A percentile compares a stretch with the other conserved stretches of the same genome.
Evolutionary conservation across 2,888 invertebrate genomes (phyloP).

Genomic region (Dolichopus griseipennis): DNA sequence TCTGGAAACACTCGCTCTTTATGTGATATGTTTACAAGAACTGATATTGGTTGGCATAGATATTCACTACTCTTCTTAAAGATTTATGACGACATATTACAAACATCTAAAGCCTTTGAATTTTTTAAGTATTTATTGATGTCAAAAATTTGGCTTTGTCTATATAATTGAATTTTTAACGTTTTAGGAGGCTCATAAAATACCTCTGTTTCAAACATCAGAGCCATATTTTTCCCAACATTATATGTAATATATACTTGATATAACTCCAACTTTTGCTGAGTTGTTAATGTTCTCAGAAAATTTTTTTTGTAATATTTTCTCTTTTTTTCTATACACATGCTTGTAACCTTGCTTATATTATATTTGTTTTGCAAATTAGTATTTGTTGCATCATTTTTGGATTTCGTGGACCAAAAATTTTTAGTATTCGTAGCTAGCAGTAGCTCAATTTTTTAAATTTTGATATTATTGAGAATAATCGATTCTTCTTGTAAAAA

Average conservation of each 20-base stretch:
- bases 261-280: too few species aligned
- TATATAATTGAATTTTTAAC: too few species aligned
- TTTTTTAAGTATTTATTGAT: neutral
- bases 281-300: neutral
- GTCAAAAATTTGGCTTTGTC: too few species aligned
- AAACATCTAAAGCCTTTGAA: neutral
- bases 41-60: too few species aligned
- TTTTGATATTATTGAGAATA: neutral
- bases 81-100: too few species aligned
- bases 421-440: neutral
- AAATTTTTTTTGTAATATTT: neutral
- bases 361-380: neutral
- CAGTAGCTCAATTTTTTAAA: neutral
- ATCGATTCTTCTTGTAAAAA: neutral
- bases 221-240: too few species aligned
- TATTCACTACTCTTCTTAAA: too few species aligned
- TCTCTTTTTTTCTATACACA: neutral
- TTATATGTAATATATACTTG: too few species aligned
- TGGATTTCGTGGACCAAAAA: neutral
- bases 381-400: neutral
- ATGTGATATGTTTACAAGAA: neutral
- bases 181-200: too few species aligned
- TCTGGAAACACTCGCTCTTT: neutral
- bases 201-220: too few species aligned
- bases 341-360: neutral